Percentiles rank a stretch among this genome's conserved stretches.
These are phyloP conservation scores for Helicoverpa assulta DNA, from an alignment of 2,888 invertebrate species.

Conservation along the genomic window DNA sequence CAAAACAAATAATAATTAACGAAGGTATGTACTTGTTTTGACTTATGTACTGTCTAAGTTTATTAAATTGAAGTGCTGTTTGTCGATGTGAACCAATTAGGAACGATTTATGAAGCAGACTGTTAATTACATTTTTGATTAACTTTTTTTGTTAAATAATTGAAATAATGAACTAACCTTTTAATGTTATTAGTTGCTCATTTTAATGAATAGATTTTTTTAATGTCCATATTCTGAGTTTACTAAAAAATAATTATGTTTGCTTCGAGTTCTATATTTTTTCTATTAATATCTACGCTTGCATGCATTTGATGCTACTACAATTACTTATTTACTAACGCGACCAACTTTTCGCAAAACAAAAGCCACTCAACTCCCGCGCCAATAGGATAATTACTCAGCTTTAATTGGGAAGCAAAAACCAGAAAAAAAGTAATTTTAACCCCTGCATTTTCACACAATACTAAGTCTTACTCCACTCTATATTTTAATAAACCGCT, in stretches of 20 bases:
- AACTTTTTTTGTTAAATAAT: constrained; percentile 2
- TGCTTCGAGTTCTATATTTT: no score
- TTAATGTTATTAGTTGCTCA: no score
- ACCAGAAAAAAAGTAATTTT: neutral
- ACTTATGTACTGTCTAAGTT: constrained; percentile 19
- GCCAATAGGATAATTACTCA: constrained; percentile 2
- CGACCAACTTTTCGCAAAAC: neutral
- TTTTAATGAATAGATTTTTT: no score
- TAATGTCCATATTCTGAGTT: no score
- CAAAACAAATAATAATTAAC: constrained; percentile 41
- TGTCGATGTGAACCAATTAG: constrained; percentile 39
- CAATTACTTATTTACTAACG: neutral
- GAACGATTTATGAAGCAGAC: constrained; percentile 7
- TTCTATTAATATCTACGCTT: no score
- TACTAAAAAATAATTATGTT: no score
- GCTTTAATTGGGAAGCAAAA: neutral
- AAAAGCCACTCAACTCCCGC: neutral
- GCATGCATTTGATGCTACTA: neutral
- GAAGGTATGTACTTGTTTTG: constrained; percentile 17
- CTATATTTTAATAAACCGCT: constrained; percentile 17
- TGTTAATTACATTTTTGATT: constrained; percentile 10
- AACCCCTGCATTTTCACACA: neutral
- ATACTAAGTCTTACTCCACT: constrained; percentile 7
- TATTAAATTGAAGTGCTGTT: constrained; percentile 25
- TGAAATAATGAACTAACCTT: neutral